phyloP scores from a whole-genome alignment of 2,113 vertebrate genomes.

The Etia nguti region DNA sequence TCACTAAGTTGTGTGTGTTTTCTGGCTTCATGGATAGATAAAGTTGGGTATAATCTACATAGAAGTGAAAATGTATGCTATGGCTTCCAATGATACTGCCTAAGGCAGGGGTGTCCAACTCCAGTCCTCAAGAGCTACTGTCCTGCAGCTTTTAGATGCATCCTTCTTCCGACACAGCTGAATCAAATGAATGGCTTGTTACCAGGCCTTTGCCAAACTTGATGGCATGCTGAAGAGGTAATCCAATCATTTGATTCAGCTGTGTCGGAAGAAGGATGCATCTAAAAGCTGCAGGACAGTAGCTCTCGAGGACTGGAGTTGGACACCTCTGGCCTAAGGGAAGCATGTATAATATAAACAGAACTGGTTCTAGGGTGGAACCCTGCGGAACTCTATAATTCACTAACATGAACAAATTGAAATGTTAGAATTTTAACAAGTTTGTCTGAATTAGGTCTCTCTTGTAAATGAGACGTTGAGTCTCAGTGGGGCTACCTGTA shows the following conservation, averaged over 20 bases:
- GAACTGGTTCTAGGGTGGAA: neutral
- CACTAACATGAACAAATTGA: neutral
- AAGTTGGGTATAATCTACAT: neutral
- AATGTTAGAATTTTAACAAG: neutral
- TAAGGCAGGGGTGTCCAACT: neutral
- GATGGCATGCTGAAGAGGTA: no score
- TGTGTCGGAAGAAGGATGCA: neutral
- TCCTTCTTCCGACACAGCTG: neutral
- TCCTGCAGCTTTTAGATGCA: neutral
- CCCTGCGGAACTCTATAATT: neutral
- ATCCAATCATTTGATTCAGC: neutral
- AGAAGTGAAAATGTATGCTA: neutral
- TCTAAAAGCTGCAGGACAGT: no score
- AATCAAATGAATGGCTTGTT: neutral
- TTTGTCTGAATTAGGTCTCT: neutral
- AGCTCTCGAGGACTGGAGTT: neutral
- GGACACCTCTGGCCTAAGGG: neutral
- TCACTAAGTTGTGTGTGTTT: neutral
- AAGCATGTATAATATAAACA: neutral
- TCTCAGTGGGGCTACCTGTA: neutral
- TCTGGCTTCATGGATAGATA: neutral
- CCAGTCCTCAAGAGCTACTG: neutral
- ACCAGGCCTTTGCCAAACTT: no score
- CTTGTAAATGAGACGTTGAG: neutral
- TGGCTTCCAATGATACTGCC: neutral